A percentile compares a stretch with the other conserved stretches of the same genome.
Evolutionary conservation across 37 sponge, comb jelly and placozoan species (phyloP).

Genomic region (Halisarca cf. caerulea): DNA sequence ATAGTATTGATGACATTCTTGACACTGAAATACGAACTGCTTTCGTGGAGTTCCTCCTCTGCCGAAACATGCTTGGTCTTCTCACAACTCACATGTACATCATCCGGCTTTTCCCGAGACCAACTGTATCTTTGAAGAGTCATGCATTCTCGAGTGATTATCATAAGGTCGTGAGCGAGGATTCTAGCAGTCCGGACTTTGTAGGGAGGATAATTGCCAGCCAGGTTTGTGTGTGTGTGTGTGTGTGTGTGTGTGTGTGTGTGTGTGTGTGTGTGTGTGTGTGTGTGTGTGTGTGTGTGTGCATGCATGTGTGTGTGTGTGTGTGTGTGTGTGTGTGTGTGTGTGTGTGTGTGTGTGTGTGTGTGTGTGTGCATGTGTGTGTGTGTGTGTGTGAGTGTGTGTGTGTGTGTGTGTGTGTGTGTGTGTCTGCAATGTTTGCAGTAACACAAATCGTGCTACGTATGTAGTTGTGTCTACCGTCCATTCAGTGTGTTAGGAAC

Average conservation of each 20-base stretch:
- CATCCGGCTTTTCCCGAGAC: slow-evolving; percentile 74
- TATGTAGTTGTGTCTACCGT: too few relatives aligned
- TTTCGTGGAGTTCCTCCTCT: slow-evolving; percentile 74
- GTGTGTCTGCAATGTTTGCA: too few relatives aligned
- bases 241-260: too few relatives aligned
- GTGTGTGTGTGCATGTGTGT: too few relatives aligned
- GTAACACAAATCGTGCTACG: too few relatives aligned
- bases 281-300: too few relatives aligned
- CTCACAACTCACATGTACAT: slow-evolving; percentile 50
- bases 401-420: too few relatives aligned
- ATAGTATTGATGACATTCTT: neutral
- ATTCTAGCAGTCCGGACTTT: slow-evolving; percentile 32
- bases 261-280: too few relatives aligned
- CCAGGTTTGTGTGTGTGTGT: slow-evolving; percentile 47
- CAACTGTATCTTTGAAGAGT: slow-evolving; percentile 58
- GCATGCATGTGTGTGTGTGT: too few relatives aligned
- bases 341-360: too few relatives aligned
- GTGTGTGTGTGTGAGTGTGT: too few relatives aligned
- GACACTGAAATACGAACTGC: slow-evolving; percentile 71
- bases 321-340: too few relatives aligned
- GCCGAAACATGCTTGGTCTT: slow-evolving; percentile 59
- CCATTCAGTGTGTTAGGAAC: slow-evolving; percentile 68
- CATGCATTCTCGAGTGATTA: slow-evolving; percentile 54
- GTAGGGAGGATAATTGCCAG: slow-evolving; percentile 48
- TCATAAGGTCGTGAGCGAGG: neutral